Base-by-base conservation (phyloP, 2,888 invertebrate species). In the Sesia apiformis region DNA sequence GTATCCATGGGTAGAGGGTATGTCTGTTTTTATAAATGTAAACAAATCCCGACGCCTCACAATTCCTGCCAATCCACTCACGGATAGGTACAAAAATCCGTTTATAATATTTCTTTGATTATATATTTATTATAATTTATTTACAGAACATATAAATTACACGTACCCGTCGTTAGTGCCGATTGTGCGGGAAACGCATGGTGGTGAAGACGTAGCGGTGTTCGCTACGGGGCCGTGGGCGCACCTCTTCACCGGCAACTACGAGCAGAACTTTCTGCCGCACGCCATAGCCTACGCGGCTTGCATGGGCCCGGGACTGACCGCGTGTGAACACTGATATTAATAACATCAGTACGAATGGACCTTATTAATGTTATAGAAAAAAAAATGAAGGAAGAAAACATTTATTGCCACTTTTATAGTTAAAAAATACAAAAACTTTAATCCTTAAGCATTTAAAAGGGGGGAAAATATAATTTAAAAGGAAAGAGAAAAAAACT, bases 121-220 rank as follows among this genome's bases (percentile, higher is more conserved):
- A 23, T 42, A 6, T 6, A 42, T 42, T 6, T 50, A 3, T 52
- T 53, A 50, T 39, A 52, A 8, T 49, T 52, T 42, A 51, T 7
- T 78, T 82, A 3, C 77, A 92, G 92, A 66, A 51, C 69, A 76
- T 55, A 58, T 76, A 0, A 82, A 90, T 65, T 91, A 81, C 72
- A 74, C 79, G 0, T 93, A 90, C 65, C 94, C 94, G 1, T 78
- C 93, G 0, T 77, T 92, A 0, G 90, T 92, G 0, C 95, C 95
- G 0, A 81, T 92, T 43, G 49, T 68, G 0, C 76, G 90, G 8
- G 95, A 94, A 67, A 94, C 94, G 0, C 95, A 95, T 64, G 94
- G 94, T 0, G 94, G 94, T 0, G 96, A 96, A 59, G 96, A 96
- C 74, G 95, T 96, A 0, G 92, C 93, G 0, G 93, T 96, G 0